Base-by-base conservation (phyloP, 2,888 invertebrate species). In the Latheticus oryzae region DNA sequence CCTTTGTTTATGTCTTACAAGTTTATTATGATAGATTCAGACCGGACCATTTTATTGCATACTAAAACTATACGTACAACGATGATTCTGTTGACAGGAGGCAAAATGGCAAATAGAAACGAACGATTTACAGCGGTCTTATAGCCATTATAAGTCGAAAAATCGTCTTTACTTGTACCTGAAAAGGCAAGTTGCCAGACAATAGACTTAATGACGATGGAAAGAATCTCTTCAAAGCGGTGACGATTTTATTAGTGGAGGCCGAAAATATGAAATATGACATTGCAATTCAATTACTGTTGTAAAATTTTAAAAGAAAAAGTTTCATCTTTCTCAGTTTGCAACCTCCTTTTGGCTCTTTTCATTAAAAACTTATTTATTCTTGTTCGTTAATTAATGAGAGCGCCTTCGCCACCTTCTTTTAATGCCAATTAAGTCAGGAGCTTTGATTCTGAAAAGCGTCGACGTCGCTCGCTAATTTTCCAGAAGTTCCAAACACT, bases 341-440 rank as follows among this genome's bases (percentile, higher is more conserved):
- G n/a, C n/a, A n/a, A n/a, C n/a, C n/a, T n/a, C n/a, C n/a, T n/a
- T n/a, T n/a, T n/a, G n/a, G n/a, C n/a, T n/a, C n/a, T n/a, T n/a
- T 60, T 64, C 62, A 55, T 62, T 65, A 61, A 48, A 62, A 60
- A 60, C 60, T 56, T 61, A 60, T 55, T 60, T 60, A 65, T 61
- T 68, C 64, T 65, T 66, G 51, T 59, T 50, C 65, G 64, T 68
- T 67, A 70, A 70, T 70, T 70, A 70, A 68, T 61, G 65, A 63
- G 63, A 57, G 63, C 60, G 62, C 63, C 54, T 62, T 65, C 64
- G 61, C 62, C 67, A 65, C 67, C 67, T 68, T 66, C 53, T 56
- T 63, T 67, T 65, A 64, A 62, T 64, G 61, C 66, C 70, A 70
- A 70, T 70, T 70, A 68, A 68, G 65, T 65, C 56, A 23, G 52